Evolutionary conservation across 2,797 vertebrate species (phyloP).

Genomic region (Adrianichthys oophorus): DNA sequence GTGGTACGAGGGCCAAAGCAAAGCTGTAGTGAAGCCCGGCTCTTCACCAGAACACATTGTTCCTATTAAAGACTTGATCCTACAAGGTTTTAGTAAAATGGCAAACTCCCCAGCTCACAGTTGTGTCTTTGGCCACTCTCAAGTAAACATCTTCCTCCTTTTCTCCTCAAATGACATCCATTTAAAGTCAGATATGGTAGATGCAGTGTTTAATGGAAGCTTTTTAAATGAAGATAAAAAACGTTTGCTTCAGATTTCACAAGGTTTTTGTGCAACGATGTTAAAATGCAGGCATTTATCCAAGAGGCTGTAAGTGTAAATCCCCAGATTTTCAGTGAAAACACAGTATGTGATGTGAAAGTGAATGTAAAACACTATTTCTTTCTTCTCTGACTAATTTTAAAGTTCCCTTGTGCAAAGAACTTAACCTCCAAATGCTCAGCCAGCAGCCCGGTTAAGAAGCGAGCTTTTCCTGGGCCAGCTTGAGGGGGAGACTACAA

Average conservation of each 20-base stretch:
- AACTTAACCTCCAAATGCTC: conserved; percentile 35
- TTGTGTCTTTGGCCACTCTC: conserved; percentile 3
- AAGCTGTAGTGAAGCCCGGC: conserved; percentile 23
- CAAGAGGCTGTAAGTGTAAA: conserved; percentile 37
- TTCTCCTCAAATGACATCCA: conserved; percentile 1
- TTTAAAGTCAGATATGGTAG: neutral
- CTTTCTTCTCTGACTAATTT: conserved; percentile 32
- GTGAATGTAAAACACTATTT: conserved; percentile 21
- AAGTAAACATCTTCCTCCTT: conserved; percentile 28
- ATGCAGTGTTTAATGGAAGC: conserved; percentile 6
- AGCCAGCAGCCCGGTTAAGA: conserved; percentile 26
- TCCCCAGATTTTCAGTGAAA: conserved; percentile 39
- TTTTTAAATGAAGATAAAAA: conserved; percentile 26
- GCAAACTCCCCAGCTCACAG: conserved; percentile 8
- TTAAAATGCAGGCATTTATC: conserved; percentile 31
- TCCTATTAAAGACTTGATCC: conserved; percentile 58
- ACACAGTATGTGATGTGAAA: conserved; percentile 34
- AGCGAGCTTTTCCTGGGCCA: conserved; percentile 20
- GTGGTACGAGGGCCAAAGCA: conserved; percentile 45
- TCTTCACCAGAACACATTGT: conserved; percentile 51
- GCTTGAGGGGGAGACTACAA: conserved; percentile 15
- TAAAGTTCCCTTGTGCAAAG: conserved; percentile 32
- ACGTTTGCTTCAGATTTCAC: conserved; percentile 8
- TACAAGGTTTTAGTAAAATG: conserved; percentile 29
- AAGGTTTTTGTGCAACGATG: conserved; percentile 13